A percentile compares a stretch with the other conserved stretches of the same genome.
Evolutionary conservation across 2,113 vertebrate species (phyloP).

Genomic region (Oncorhynchus tshawytscha): DNA sequence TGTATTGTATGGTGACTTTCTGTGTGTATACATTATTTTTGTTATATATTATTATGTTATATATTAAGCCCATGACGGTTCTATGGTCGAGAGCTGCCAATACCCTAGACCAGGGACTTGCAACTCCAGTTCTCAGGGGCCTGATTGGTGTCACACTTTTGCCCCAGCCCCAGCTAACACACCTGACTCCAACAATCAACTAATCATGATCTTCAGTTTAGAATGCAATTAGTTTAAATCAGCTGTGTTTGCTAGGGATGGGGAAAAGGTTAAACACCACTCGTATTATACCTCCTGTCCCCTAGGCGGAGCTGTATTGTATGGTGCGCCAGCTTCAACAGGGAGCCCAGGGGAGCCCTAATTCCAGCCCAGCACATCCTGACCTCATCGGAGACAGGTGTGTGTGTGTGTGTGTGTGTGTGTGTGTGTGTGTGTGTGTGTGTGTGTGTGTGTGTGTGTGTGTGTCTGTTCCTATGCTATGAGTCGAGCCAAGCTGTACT

Average conservation of each 20-base stretch:
- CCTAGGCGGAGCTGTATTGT: conserved; percentile 78
- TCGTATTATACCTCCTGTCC: neutral
- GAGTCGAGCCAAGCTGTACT: no score
- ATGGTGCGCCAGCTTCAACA: conserved; percentile 79
- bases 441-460: neutral
- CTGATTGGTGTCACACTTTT: no score
- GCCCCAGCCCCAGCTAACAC: no score
- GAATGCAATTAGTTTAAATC: no score
- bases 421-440: conserved; percentile 4
- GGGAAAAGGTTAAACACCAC: no score
- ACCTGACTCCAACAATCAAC: no score
- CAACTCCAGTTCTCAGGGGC: no score
- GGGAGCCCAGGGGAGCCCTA: conserved; percentile 65
- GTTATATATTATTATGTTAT: neutral
- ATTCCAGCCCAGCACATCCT: conserved; percentile 67
- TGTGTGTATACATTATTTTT: neutral
- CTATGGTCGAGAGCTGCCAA: no score
- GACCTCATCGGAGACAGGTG: conserved; percentile 80
- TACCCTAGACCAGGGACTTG: no score
- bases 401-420: conserved; percentile 1
- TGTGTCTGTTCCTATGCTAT: neutral
- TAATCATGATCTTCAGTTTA: no score
- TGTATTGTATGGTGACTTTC: neutral
- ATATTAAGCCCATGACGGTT: no score
- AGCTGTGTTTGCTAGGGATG: no score